These are phyloP conservation scores for Cordilura impudica DNA, from an alignment of 2,888 invertebrate genomes.

Conservation along the genomic window DNA sequence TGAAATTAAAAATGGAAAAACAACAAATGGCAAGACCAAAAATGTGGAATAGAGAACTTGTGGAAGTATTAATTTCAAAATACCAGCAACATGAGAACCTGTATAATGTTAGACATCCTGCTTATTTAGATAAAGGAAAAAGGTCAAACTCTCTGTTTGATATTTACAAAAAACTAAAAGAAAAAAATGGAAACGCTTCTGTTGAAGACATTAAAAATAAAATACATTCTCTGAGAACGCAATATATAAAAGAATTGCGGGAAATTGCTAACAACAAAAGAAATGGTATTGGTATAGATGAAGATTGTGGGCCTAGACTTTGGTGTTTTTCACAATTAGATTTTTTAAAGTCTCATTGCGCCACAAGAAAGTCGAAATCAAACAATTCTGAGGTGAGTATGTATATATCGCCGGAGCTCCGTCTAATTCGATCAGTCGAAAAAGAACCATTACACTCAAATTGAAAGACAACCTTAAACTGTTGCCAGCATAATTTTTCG, in stretches of 20 bases:
- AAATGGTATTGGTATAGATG: neutral
- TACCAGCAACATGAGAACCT: constrained; percentile 15
- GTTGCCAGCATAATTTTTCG: neutral
- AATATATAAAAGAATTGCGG: constrained; percentile 6
- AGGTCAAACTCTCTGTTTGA: neutral
- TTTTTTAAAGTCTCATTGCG: neutral
- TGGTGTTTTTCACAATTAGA: neutral
- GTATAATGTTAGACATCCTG: neutral
- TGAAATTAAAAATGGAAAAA: too few species aligned
- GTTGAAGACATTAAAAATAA: constrained; percentile 20
- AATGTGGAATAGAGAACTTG: constrained; percentile 5
- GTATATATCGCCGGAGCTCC: neutral
- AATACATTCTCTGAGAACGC: constrained; percentile 3
- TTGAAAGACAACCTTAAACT: neutral
- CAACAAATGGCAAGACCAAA: too few species aligned
- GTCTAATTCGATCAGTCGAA: neutral
- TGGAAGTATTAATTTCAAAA: neutral
- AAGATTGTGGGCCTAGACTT: neutral
- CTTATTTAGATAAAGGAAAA: neutral
- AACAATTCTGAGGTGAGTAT: neutral
- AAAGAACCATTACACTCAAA: neutral
- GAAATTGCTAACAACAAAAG: neutral
- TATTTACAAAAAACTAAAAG: constrained; percentile 4
- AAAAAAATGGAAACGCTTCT: neutral
- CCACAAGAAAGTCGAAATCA: neutral